A percentile compares a stretch with the other conserved stretches of the same genome.
Evolutionary conservation across 2,113 vertebrate species (phyloP).

Genomic region (zebrafish (Danio rerio)): DNA sequence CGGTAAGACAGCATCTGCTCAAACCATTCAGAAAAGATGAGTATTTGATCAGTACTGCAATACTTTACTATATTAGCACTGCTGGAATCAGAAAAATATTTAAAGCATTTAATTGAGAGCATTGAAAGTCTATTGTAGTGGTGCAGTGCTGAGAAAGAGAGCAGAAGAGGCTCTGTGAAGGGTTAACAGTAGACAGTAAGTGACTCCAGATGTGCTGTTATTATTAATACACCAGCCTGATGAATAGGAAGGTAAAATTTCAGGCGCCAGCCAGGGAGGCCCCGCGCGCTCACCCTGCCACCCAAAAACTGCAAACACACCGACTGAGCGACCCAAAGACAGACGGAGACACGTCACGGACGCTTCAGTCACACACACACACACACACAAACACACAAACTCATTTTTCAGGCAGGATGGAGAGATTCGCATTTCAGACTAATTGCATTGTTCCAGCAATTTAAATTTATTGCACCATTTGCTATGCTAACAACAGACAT

Average conservation of each 20-base stretch:
- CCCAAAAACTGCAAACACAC: constrained; percentile 85
- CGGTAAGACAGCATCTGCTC: too few relatives aligned
- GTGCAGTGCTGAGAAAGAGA: constrained; percentile 48
- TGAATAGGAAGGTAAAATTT: constrained; percentile 97
- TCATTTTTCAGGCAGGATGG: constrained; percentile 65
- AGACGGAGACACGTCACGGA: not conserved
- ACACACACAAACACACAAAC: too few relatives aligned
- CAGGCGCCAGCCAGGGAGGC: constrained; percentile 88
- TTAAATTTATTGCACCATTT: constrained; percentile 35
- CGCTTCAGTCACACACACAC: not conserved
- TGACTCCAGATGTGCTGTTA: constrained; percentile 97
- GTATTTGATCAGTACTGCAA: too few relatives aligned
- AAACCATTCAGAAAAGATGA: too few relatives aligned
- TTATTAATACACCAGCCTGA: constrained; percentile 95
- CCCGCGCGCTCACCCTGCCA: constrained; percentile 79
- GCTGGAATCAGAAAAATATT: too few relatives aligned
- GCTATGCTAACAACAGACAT: constrained; percentile 27
- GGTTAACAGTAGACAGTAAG: constrained; percentile 92
- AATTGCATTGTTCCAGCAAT: constrained; percentile 21
- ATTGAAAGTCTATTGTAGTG: not conserved
- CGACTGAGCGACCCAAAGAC: constrained; percentile 43
- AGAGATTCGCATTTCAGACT: constrained; percentile 71
- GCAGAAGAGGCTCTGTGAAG: constrained; percentile 64
- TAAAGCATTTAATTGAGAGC: too few relatives aligned
- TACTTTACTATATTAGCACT: too few relatives aligned